Conservation (phyloP, 2,797 vertebrate species). For the Rhinella marina region DNA sequence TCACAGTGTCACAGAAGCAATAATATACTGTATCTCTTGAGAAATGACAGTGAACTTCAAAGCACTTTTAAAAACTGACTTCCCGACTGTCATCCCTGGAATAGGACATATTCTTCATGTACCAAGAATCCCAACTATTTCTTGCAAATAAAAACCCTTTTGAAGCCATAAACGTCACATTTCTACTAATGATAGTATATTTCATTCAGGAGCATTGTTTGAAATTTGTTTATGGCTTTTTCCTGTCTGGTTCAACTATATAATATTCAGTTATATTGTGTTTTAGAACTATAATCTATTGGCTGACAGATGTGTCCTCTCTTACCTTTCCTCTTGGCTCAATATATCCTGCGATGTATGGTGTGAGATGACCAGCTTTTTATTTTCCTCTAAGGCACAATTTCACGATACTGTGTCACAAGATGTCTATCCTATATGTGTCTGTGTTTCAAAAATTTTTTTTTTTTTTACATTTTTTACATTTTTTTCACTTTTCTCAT, state of each 20-base stretch:
- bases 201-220: neutral
- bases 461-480: too few species aligned
- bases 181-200: neutral
- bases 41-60: conserved; percentile 9
- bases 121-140: neutral
- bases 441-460: too few species aligned
- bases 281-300: neutral
- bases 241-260: neutral
- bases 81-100: neutral
- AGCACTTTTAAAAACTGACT: conserved; percentile 6
- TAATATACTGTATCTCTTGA: neutral
- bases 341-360: too few species aligned
- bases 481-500: too few species aligned
- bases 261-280: neutral
- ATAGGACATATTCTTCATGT: neutral
- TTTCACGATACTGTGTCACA: too few species aligned
- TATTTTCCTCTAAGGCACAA: neutral
- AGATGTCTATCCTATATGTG: too few species aligned
- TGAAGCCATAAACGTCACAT: neutral
- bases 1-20: neutral
- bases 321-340: too few species aligned
- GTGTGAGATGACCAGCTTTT: too few species aligned
- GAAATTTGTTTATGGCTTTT: neutral
- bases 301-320: too few species aligned
- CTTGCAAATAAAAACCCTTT: neutral